phyloP scores from a whole-genome alignment of 2,113 vertebrate genomes.

The Tiliqua scincoides region DNA sequence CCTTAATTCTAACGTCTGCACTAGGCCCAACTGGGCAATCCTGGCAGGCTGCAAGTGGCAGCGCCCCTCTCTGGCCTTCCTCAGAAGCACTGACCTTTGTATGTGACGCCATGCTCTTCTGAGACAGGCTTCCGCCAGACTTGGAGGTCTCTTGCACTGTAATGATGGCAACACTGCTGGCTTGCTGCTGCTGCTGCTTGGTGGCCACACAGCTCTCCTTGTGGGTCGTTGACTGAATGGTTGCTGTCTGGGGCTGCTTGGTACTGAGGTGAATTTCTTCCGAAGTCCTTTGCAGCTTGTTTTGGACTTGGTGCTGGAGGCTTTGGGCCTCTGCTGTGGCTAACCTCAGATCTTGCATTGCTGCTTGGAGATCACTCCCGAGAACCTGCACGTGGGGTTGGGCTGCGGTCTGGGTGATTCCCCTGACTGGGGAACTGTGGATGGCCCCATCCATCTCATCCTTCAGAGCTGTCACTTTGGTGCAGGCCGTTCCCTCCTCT shows the following conservation, averaged over 20 bases:
- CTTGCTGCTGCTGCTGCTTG: conserved; percentile 37
- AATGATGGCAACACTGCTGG: conserved; percentile 44
- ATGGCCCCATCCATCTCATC: conserved; percentile 30
- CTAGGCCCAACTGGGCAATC: conserved; percentile 63
- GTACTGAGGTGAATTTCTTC: conserved; percentile 49
- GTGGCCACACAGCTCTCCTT: conserved; percentile 45
- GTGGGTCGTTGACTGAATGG: conserved; percentile 3
- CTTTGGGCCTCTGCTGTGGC: conserved; percentile 82
- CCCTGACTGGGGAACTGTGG: background rate
- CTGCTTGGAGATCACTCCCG: conserved; percentile 76
- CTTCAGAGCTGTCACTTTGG: conserved; percentile 29
- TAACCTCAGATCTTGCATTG: conserved; percentile 78
- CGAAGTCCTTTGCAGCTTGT: conserved; percentile 66
- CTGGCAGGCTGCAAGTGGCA: conserved; percentile 71
- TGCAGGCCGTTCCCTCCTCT: conserved; percentile 65
- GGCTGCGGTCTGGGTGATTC: conserved; percentile 1
- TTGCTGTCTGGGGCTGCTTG: conserved; percentile 46
- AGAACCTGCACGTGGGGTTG: conserved; percentile 41
- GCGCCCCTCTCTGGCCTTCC: conserved; percentile 72
- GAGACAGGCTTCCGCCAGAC: conserved; percentile 63
- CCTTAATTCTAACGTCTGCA: conserved; percentile 77
- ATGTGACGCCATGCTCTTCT: conserved; percentile 72
- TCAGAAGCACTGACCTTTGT: conserved; percentile 93
- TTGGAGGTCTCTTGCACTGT: conserved; percentile 65
- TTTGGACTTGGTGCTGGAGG: conserved; percentile 77